A percentile compares a stretch with the other conserved stretches of the same genome.
Conservation (phyloP, 2,113 vertebrate genomes). For the Himantopus leucocephalus region DNA sequence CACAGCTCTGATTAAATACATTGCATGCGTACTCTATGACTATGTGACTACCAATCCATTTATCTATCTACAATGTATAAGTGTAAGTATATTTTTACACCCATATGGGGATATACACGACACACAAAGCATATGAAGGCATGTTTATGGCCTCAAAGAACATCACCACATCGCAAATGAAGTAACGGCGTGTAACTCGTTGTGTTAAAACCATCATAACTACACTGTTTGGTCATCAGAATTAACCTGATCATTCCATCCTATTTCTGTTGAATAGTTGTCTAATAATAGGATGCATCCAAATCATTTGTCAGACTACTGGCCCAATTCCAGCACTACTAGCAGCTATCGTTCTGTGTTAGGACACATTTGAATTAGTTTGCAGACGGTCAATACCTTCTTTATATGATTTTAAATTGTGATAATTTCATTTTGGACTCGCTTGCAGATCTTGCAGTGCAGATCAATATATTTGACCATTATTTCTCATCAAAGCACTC, state of each 20-base stretch:
- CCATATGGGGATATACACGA: too few relatives aligned
- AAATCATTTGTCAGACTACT: neutral
- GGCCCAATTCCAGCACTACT: neutral
- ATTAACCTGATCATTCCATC: neutral
- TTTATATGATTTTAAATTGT: slow-evolving; percentile 60
- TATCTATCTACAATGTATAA: neutral
- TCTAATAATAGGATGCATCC: neutral
- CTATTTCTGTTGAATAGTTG: neutral
- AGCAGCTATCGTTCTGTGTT: neutral
- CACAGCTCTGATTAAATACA: slow-evolving; percentile 24
- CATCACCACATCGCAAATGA: neutral
- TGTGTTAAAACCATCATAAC: neutral
- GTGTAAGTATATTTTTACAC: neutral
- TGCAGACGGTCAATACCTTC: slow-evolving; percentile 31
- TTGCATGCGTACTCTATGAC: neutral
- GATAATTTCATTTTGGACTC: slow-evolving; percentile 66
- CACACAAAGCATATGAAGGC: neutral
- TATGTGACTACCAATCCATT: neutral
- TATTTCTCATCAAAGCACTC: slow-evolving; percentile 67
- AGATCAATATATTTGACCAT: slow-evolving; percentile 56
- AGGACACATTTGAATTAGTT: slow-evolving; percentile 31
- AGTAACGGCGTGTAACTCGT: neutral
- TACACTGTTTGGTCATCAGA: neutral
- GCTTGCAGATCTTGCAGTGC: neutral
- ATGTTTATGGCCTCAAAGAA: neutral